phyloP scores from a whole-genome alignment of 2,797 vertebrate genomes.

The Bradypodion ventrale region DNA sequence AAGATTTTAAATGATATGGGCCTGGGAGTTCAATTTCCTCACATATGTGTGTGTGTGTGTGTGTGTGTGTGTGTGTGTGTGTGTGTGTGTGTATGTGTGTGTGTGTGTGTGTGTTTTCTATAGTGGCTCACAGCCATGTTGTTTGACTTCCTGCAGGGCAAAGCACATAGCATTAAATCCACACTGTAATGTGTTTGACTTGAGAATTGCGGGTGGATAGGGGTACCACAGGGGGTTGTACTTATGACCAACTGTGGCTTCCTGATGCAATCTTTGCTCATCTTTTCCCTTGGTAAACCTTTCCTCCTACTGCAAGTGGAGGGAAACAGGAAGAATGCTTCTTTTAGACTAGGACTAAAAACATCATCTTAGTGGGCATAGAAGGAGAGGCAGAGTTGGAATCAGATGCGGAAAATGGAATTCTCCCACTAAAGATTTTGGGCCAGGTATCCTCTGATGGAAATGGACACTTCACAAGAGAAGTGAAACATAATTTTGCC shows the following conservation, averaged over 20 bases:
- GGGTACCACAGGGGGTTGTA: neutral
- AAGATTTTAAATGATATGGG: slow-evolving; percentile 33
- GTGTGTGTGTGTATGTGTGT: too few relatives aligned
- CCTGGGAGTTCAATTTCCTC: too few relatives aligned
- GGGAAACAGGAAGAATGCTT: neutral
- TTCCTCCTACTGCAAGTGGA: neutral
- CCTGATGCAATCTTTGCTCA: neutral
- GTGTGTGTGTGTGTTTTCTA: too few relatives aligned
- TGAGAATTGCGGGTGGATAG: neutral
- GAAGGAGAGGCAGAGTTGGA: neutral
- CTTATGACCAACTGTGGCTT: neutral
- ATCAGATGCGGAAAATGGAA: neutral
- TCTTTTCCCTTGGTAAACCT: neutral
- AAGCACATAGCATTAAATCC: too few relatives aligned
- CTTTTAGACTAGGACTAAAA: neutral
- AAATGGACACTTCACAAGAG: too few relatives aligned
- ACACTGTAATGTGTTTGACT: neutral
- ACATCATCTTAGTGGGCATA: neutral
- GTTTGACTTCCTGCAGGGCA: neutral
- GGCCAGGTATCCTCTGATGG: neutral
- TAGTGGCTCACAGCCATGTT: neutral
- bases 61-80: too few relatives aligned
- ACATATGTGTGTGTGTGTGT: too few relatives aligned
- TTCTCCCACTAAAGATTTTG: neutral
- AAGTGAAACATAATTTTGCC: too few relatives aligned